phyloP scores from a whole-genome alignment of 35 echinoderm and acorn worm genomes.

The Strongylocentrotus purpuratus region DNA sequence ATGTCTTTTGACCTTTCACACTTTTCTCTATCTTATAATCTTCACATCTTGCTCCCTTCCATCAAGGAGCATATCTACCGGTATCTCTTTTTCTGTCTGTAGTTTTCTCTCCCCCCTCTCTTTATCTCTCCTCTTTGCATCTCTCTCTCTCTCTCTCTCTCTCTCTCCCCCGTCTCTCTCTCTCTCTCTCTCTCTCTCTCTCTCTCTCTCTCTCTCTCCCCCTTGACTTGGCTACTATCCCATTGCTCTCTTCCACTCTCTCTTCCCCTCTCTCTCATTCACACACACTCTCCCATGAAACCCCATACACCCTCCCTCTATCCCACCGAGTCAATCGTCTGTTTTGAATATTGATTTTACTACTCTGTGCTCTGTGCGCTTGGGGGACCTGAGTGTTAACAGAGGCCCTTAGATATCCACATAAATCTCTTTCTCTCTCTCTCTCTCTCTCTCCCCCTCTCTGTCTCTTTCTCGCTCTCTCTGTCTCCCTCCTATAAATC shows the following conservation, averaged over 20 bases:
- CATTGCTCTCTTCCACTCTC: not conserved
- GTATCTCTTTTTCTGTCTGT: too few species aligned
- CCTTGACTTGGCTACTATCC: not conserved
- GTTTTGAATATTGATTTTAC: slow-evolving; percentile 34
- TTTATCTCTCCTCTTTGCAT: not conserved
- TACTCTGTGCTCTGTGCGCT: not conserved
- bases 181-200: not conserved
- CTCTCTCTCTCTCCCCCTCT: not conserved
- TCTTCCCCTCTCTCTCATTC: not conserved
- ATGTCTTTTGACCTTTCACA: too few species aligned
- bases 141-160: not conserved
- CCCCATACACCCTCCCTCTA: not conserved
- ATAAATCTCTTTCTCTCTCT: not conserved
- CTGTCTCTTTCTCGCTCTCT: not conserved
- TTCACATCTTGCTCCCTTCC: too few species aligned
- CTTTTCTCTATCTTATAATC: too few species aligned
- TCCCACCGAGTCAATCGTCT: not conserved
- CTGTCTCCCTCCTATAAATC: not conserved
- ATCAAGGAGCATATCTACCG: too few species aligned
- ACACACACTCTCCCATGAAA: not conserved
- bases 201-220: not conserved
- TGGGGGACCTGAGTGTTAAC: not conserved
- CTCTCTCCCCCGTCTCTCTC: not conserved
- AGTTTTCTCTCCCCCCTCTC: not conserved
- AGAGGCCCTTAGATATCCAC: not conserved